Conservation (phyloP, 2,797 vertebrate genomes). For the Acomys russatus region DNA sequence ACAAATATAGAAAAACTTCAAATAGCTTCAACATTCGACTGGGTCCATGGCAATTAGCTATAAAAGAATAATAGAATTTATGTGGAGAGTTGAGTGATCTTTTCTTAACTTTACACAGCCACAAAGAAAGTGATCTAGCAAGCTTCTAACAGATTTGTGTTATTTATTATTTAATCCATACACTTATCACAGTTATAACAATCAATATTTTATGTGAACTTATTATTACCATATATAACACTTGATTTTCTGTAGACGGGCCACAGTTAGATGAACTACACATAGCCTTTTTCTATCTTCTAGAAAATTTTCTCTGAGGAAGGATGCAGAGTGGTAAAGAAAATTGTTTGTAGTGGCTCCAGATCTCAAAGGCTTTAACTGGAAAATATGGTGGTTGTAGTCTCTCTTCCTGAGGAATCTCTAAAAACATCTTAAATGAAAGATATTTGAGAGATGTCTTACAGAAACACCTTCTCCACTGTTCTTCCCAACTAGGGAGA, state of each 20-base stretch:
- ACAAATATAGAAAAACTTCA: neutral
- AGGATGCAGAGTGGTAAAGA: neutral
- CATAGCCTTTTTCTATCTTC: neutral
- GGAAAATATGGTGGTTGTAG: neutral
- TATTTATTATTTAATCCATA: neutral
- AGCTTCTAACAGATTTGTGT: neutral
- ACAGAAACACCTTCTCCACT: neutral
- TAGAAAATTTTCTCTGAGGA: neutral
- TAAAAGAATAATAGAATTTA: neutral
- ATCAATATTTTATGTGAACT: neutral
- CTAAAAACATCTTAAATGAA: neutral
- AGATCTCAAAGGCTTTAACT: neutral
- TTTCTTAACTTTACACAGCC: neutral
- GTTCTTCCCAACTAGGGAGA: neutral
- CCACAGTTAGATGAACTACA: neutral
- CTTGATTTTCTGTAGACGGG: neutral
- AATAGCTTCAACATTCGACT: neutral
- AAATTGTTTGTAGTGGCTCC: neutral
- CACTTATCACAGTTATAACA: neutral
- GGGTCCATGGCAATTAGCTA: neutral
- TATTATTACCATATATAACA: neutral
- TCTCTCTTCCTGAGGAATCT: neutral
- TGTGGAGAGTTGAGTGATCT: neutral
- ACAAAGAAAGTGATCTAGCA: neutral
- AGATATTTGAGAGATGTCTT: neutral